phyloP scores from a whole-genome alignment of 2,113 vertebrate species.

The Hippolais icterina region DNA sequence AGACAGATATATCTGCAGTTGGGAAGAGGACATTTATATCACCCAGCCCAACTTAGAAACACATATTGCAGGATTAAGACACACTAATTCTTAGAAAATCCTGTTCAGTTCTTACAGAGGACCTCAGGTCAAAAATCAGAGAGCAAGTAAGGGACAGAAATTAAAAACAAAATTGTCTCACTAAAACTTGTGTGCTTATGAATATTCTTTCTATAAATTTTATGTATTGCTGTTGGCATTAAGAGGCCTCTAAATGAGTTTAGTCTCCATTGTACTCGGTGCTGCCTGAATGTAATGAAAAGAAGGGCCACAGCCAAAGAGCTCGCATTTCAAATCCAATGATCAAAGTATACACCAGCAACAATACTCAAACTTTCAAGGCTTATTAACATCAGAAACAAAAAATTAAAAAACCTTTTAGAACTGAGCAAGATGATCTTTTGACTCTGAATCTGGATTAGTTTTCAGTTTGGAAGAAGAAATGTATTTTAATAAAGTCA shows the following conservation, averaged over 20 bases:
- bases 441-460: slow-evolving; percentile 50
- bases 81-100: background rate
- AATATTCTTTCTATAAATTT: slow-evolving; percentile 1
- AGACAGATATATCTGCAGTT: background rate
- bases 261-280: background rate
- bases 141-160: background rate
- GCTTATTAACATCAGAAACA: slow-evolving; percentile 33
- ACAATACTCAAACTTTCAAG: slow-evolving; percentile 4
- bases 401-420: slow-evolving; percentile 17
- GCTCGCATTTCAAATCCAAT: slow-evolving; percentile 5
- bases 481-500: slow-evolving; percentile 26
- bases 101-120: background rate
- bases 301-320: background rate
- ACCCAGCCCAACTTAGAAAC: background rate
- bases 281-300: background rate
- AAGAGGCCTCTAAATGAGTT: background rate
- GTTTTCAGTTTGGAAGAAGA: slow-evolving; percentile 4
- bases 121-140: background rate
- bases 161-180: background rate
- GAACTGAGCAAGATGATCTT: slow-evolving; percentile 7
- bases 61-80: background rate
- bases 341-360: slow-evolving; percentile 29
- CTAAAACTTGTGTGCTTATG: background rate
- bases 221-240: background rate
- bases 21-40: background rate